Evolutionary conservation across 1,140 invertebrate species (phyloP).

Genomic region (silkworm (Bombyx mori)): ASM3026992v2 NC_085119.1:13833501-13834000

Average conservation of each 20-base stretch:
- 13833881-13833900: not conserved
- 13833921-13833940: not conserved
- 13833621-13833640: not conserved
- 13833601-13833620: not conserved
- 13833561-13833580: not conserved
- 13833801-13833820: not conserved
- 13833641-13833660: not conserved
- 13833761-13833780: not conserved
- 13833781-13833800: not conserved
- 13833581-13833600: not conserved
- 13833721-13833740: not conserved
- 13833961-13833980: slow-evolving; percentile 69
- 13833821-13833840: not conserved
- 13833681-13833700: not conserved
- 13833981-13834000: slow-evolving; percentile 1
- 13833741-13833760: not conserved
- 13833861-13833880: not conserved
- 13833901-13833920: not conserved
- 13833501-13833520: slow-evolving; percentile 1
- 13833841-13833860: not conserved
- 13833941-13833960: not conserved
- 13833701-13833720: not conserved
- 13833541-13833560: not conserved
- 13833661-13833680: not conserved
- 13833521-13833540: not conserved